Evolutionary conservation across 2,113 vertebrate species (phyloP).

Genomic region (Leuciscus idus): DNA sequence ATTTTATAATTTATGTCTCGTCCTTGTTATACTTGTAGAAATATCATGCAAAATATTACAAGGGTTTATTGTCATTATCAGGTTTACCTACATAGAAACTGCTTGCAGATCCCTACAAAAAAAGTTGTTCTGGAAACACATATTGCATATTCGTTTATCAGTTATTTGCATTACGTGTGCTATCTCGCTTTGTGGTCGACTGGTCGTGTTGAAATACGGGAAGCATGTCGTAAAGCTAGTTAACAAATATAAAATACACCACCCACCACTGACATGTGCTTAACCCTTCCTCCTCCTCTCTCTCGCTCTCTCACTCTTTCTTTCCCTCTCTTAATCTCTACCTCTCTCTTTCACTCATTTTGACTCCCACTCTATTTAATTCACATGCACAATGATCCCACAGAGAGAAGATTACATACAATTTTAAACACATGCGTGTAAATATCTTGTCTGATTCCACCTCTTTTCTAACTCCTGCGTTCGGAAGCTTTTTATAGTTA

Average conservation of each 20-base stretch:
- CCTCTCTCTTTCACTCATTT: background rate
- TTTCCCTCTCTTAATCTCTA: background rate
- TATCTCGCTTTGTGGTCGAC: slow-evolving; percentile 10
- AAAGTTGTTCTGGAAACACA: background rate
- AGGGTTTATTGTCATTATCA: background rate
- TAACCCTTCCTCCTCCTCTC: background rate
- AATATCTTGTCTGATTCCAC: background rate
- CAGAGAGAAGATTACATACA: background rate
- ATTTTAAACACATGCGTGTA: background rate
- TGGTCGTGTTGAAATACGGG: background rate
- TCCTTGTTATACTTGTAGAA: background rate
- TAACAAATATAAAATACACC: background rate
- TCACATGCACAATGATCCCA: background rate
- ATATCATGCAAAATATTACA: background rate
- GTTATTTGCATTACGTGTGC: background rate
- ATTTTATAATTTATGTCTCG: background rate
- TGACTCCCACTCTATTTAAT: background rate
- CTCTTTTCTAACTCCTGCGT: slow-evolving; percentile 35
- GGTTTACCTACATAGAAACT: background rate
- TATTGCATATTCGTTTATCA: background rate
- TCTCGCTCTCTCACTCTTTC: background rate
- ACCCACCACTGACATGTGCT: slow-evolving; percentile 6
- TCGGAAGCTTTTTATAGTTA: slow-evolving; percentile 48
- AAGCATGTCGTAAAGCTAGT: slow-evolving; percentile 14
- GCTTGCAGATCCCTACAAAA: background rate